These are phyloP conservation scores for Spodoptera litura DNA, from an alignment of 1,140 invertebrate species.

Conservation along the genomic window DNA sequence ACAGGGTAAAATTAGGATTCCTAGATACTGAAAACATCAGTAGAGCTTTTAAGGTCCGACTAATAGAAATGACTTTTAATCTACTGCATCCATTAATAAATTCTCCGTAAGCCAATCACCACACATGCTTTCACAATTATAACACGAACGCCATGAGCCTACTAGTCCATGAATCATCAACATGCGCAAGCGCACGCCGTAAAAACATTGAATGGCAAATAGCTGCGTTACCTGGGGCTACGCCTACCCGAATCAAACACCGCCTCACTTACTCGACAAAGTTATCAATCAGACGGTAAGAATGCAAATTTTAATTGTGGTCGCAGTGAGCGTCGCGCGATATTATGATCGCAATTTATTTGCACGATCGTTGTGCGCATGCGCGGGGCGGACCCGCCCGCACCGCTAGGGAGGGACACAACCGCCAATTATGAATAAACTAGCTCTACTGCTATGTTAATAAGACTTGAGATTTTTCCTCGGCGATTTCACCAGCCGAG, in stretches of 20 bases:
- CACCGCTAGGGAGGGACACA: conserved; percentile 67
- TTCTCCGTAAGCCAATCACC: not conserved
- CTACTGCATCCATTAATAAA: not conserved
- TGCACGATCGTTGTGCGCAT: conserved; percentile 53
- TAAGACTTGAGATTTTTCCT: conserved; percentile 83
- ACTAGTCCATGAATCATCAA: conserved; percentile 5
- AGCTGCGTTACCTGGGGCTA: conserved; percentile 27
- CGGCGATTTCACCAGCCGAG: conserved; percentile 77
- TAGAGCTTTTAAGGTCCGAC: no score
- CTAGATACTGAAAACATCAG: no score
- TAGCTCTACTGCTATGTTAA: conserved; percentile 84
- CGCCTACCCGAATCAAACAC: conserved; percentile 68
- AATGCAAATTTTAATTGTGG: conserved; percentile 84
- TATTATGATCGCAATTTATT: conserved; percentile 79
- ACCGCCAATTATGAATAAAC: conserved; percentile 83
- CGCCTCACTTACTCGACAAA: conserved; percentile 73
- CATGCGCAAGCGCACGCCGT: not conserved
- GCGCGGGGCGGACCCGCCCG: conserved; percentile 40
- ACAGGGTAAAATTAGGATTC: no score
- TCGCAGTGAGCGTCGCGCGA: conserved; percentile 66
- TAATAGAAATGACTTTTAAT: no score
- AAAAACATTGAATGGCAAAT: conserved; percentile 37
- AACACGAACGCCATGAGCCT: not conserved
- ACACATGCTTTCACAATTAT: conserved; percentile 1
- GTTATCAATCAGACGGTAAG: conserved; percentile 80